These are phyloP conservation scores for Knipowitschia caucasica DNA, from an alignment of 2,797 vertebrate species.

Conservation along the genomic window DNA sequence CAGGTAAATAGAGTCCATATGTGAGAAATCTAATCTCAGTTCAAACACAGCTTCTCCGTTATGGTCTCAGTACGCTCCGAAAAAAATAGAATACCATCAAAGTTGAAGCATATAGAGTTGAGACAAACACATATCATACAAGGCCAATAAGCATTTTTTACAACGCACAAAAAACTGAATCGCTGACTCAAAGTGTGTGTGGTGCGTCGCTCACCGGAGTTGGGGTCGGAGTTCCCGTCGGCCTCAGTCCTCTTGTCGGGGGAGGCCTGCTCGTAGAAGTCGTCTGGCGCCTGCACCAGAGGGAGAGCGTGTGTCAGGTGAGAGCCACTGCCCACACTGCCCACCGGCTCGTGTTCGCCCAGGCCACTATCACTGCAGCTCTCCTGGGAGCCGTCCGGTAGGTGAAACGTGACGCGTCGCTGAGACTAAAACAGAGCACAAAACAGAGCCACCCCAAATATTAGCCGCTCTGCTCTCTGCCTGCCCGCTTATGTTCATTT, in stretches of 20 bases:
- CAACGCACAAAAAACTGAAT: too few species aligned
- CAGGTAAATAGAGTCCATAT: too few species aligned
- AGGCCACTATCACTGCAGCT: conserved; percentile 99
- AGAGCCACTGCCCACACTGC: conserved; percentile 92
- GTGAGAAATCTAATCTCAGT: too few species aligned
- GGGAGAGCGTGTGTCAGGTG: conserved; percentile 99
- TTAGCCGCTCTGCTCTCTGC: conserved; percentile 85
- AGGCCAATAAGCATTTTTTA: too few species aligned
- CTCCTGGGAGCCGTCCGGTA: conserved; percentile 98
- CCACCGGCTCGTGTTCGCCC: conserved; percentile 97
- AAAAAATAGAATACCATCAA: too few species aligned
- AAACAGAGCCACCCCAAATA: conserved; percentile 76
- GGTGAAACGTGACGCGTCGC: conserved; percentile 98
- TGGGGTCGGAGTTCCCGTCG: conserved; percentile 98
- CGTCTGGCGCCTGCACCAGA: conserved; percentile 99
- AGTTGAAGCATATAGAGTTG: too few species aligned
- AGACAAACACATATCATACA: too few species aligned
- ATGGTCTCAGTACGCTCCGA: too few species aligned
- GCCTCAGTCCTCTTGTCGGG: conserved; percentile 99
- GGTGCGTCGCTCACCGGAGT: conserved; percentile 86
- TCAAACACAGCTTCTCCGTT: too few species aligned
- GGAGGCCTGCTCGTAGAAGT: conserved; percentile 98
- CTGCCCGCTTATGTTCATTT: conserved; percentile 15
- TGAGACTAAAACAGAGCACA: conserved; percentile 99
- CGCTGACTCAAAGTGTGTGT: too few species aligned